Percentiles rank a stretch among this genome's conserved stretches.
phyloP scores from a whole-genome alignment of 2,888 invertebrate genomes.

The Tiphia femorata region DNA sequence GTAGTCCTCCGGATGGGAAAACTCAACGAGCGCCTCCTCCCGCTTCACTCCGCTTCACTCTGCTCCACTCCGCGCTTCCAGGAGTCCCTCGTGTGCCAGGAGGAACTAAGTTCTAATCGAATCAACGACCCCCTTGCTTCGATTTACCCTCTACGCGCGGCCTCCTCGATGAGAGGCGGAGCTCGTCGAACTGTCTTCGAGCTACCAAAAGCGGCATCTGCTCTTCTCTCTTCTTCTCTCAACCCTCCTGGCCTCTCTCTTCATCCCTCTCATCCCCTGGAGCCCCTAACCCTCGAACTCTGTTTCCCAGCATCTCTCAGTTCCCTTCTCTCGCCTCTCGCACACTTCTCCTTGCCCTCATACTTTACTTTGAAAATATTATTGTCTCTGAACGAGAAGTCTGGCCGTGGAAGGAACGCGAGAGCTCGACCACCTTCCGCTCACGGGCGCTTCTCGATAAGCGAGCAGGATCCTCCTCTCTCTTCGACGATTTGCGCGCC shows the following conservation, averaged over 20 bases:
- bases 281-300: conserved; percentile 37
- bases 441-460: too few species aligned
- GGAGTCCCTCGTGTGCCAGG: conserved; percentile 48
- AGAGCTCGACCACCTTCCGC: too few species aligned
- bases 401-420: too few species aligned
- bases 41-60: too few species aligned
- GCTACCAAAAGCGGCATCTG: conserved; percentile 26
- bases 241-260: neutral
- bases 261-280: neutral
- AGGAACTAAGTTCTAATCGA: conserved; percentile 56
- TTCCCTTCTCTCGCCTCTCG: neutral
- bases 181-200: conserved; percentile 38
- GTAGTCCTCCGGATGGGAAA: too few species aligned
- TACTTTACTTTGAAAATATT: too few species aligned
- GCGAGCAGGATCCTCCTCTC: too few species aligned
- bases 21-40: too few species aligned
- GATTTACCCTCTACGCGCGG: conserved; percentile 43
- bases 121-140: conserved; percentile 51
- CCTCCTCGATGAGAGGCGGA: conserved; percentile 18
- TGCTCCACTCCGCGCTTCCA: conserved; percentile 21
- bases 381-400: too few species aligned
- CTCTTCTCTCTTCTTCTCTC: conserved; percentile 19
- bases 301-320: conserved; percentile 21
- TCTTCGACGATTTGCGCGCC: too few species aligned
- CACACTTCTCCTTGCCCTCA: too few species aligned